These are phyloP conservation scores for Hemicentrotus pulcherrimus DNA, from an alignment of 35 echinoderm and acorn worm species.

Conservation along the genomic window DNA sequence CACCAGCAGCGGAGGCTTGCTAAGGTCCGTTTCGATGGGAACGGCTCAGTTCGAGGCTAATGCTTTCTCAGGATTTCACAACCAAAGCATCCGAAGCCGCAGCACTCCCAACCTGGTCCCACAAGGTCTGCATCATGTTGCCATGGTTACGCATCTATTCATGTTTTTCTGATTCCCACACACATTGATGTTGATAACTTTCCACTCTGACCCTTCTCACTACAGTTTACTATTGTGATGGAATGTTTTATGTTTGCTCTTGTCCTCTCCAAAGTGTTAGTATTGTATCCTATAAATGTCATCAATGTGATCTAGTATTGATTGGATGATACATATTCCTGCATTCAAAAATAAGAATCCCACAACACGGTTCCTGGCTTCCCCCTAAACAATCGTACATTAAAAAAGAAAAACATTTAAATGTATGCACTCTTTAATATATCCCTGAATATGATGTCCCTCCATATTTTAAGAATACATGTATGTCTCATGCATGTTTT, in stretches of 20 bases:
- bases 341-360: not conserved
- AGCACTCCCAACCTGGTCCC: conserved; percentile 88
- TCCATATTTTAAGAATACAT: not conserved
- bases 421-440: not conserved
- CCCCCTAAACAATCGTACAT: not conserved
- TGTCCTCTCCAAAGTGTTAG: not conserved
- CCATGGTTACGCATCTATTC: not conserved
- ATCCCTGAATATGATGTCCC: not conserved
- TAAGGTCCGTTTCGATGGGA: conserved; percentile 79
- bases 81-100: conserved; percentile 79
- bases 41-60: conserved; percentile 84
- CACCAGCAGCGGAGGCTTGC: conserved; percentile 47
- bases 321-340: not conserved
- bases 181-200: conserved; percentile 11
- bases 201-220: not conserved
- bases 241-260: not conserved
- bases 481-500: no score
- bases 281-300: not conserved
- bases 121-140: conserved; percentile 66
- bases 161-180: not conserved
- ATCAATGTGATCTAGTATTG: not conserved
- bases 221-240: not conserved
- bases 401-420: not conserved
- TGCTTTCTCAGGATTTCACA: conserved; percentile 62
- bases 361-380: not conserved